Evolutionary conservation across 2,113 vertebrate genomes (phyloP), one percentile per base, ranked within the genome.

Genomic region (Silurus meridionalis): DNA sequence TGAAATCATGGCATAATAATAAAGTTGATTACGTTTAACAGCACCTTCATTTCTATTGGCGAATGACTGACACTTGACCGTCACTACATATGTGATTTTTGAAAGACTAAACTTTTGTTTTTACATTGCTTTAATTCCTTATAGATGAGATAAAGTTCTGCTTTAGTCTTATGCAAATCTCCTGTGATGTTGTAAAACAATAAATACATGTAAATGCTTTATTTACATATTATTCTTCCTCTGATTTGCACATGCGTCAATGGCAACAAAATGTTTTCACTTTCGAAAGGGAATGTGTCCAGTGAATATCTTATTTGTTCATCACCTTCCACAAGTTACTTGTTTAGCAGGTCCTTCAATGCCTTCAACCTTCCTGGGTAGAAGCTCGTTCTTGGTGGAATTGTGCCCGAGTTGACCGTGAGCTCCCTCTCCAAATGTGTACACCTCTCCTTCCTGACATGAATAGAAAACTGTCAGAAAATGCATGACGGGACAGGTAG

Each of bases 351-450:
- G 91, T 60, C 92, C 97, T 58, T 96, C 95, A 91, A 98, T 93
- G n/a, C 96, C 94, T 17, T 96, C 95, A 86, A 99, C 96, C 90
- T 95, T 95, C 91, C 94, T 95, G 87, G 97, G 97, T 63, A 91
- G 94, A 92, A 96, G 92, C 89, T 98, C 97, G 87, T 97, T 94
- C 83, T 93, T 93, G 25, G 96, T 94, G 74, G 96, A 96, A 86
- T 94, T 95, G 92, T 99, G 97, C 86, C 97, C 97, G 74, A 99
- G 94, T 89, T 99, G 97, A 88, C 97, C 97, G 86, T 96, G 94
- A 77, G 95, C 93, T 92, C 97, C 97, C 85, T 97, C 96, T 93
- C 97, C 97, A 93, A 99, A 99, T n/a, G 97, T 99, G 91, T 97
- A 98, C 82, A 99, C 97, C 0, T 96, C 92, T 77, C 97, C 96